Conservation (phyloP, 2,888 invertebrate species). For the Metacarcinus magister region DNA sequence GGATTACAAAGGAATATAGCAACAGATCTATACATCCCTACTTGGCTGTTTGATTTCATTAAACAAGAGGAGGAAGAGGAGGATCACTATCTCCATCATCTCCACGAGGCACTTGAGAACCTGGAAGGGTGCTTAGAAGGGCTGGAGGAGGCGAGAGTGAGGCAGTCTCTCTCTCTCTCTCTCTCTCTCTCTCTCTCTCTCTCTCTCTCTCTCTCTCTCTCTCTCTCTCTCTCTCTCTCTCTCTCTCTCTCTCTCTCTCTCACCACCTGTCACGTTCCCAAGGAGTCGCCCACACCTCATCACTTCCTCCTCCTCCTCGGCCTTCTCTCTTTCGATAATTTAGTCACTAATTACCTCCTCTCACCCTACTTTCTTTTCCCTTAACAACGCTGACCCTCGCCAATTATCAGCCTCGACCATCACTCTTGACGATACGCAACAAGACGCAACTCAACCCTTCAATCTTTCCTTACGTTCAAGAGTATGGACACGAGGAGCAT, state of each 20-base stretch:
- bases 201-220: background rate
- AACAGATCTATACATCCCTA: background rate
- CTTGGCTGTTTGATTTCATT: too few relatives aligned
- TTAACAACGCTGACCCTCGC: background rate
- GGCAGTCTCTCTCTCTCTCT: background rate
- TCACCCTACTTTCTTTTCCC: background rate
- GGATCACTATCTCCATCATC: background rate
- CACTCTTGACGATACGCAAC: background rate
- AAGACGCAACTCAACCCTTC: background rate
- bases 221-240: background rate
- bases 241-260: background rate
- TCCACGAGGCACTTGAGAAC: background rate
- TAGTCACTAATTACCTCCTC: background rate
- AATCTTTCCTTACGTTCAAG: background rate
- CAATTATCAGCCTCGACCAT: background rate
- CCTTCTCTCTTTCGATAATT: background rate
- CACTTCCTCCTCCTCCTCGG: background rate
- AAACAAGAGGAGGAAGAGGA: constrained; percentile 13
- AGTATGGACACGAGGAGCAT: background rate
- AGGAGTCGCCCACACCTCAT: background rate
- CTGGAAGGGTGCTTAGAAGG: background rate
- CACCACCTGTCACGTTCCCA: background rate
- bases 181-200: constrained; percentile 3
- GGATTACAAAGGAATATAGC: too few relatives aligned
- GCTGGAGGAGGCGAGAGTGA: constrained; percentile 2